Evolutionary conservation across 2,888 invertebrate species (phyloP).

Genomic region (Morinoia aosen): DNA sequence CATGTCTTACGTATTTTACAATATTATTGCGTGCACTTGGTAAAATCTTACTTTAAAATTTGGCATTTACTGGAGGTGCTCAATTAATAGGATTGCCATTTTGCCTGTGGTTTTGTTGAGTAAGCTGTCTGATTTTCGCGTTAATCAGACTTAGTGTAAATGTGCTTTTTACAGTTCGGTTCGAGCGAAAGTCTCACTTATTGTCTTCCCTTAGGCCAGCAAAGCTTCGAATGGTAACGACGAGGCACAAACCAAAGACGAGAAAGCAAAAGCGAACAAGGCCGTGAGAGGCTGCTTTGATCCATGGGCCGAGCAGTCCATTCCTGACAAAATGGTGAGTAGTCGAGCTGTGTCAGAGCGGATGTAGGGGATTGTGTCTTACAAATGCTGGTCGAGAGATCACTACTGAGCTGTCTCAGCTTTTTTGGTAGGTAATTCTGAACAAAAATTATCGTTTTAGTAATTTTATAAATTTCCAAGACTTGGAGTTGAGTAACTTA

Average conservation of each 20-base stretch:
- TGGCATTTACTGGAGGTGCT: too few species aligned
- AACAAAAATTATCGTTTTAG: background rate
- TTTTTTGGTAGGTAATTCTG: background rate
- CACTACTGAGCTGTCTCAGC: background rate
- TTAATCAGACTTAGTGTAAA: too few species aligned
- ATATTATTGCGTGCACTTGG: too few species aligned
- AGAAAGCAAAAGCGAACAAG: background rate
- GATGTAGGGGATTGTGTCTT: background rate
- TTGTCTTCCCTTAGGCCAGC: background rate
- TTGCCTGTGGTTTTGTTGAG: too few species aligned
- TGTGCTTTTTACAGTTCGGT: background rate
- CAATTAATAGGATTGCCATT: too few species aligned
- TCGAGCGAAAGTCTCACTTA: background rate
- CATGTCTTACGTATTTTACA: too few species aligned
- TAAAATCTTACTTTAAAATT: too few species aligned
- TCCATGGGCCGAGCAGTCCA: slow-evolving; percentile 61
- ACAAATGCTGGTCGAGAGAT: background rate
- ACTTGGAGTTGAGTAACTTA: too few species aligned
- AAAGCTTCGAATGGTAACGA: background rate
- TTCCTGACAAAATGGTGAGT: slow-evolving; percentile 73
- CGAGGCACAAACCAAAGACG: background rate
- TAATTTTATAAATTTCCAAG: background rate
- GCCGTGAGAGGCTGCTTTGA: slow-evolving; percentile 53
- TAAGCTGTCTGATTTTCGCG: too few species aligned
- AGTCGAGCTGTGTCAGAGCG: background rate